phyloP scores from a whole-genome alignment of 2,888 invertebrate species.

The Pinctada fucata region DNA sequence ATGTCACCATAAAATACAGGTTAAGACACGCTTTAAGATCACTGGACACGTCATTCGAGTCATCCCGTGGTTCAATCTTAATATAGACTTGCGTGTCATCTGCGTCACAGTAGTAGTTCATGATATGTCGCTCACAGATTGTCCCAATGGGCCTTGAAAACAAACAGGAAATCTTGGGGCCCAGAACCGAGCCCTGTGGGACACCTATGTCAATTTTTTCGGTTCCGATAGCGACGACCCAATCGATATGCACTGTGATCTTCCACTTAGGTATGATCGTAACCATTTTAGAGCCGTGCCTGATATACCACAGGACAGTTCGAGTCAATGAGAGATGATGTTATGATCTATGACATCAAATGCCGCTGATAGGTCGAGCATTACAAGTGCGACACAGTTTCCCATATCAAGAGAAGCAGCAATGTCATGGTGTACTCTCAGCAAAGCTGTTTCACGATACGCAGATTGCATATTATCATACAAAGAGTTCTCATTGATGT shows the following conservation, averaged over 20 bases:
- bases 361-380: neutral
- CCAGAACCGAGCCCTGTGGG: constrained; percentile 23
- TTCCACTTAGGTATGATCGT: constrained; percentile 14
- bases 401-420: neutral
- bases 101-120: constrained; percentile 13
- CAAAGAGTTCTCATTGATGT: neutral
- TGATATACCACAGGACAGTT: neutral
- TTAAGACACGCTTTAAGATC: neutral
- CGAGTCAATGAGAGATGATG: neutral
- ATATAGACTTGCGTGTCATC: constrained; percentile 23
- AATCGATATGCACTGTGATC: constrained; percentile 9
- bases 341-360: neutral
- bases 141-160: constrained; percentile 7
- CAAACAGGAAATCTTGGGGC: constrained; percentile 5
- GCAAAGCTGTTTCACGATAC: neutral
- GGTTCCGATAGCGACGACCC: constrained; percentile 2
- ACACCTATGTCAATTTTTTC: constrained; percentile 12
- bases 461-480: neutral
- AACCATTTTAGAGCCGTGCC: neutral
- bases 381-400: neutral
- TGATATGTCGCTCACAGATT: constrained; percentile 8
- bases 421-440: neutral
- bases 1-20: no score
- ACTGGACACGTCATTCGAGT: neutral
- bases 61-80: constrained; percentile 8